Conservation (phyloP, 2,888 invertebrate genomes). For the Adelphocoris suturalis region DNA sequence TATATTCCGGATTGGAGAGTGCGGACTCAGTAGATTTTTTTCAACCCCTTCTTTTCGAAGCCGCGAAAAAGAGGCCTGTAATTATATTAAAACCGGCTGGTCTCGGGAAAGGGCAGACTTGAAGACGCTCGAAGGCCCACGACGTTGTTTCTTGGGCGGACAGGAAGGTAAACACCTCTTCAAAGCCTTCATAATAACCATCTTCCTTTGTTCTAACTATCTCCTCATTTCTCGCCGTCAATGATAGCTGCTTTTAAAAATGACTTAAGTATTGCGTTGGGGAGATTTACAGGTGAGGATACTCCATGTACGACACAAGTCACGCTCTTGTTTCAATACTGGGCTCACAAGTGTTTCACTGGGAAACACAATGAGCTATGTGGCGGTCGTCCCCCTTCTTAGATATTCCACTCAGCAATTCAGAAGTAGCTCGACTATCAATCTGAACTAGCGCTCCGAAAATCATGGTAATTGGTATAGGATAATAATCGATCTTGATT, state of each 20-base stretch:
- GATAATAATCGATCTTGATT: too few species aligned
- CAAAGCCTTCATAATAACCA: slow-evolving; percentile 52
- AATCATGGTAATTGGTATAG: not conserved
- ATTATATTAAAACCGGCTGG: slow-evolving; percentile 30
- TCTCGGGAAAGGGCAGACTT: slow-evolving; percentile 34
- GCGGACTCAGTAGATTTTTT: not conserved
- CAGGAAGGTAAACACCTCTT: slow-evolving; percentile 63
- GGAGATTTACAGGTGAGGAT: slow-evolving; percentile 46
- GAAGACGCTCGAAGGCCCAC: slow-evolving; percentile 41
- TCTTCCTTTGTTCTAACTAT: slow-evolving; percentile 52
- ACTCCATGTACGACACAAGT: slow-evolving; percentile 43
- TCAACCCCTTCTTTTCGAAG: not conserved
- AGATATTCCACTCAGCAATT: slow-evolving; percentile 2
- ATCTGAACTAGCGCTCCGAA: not conserved
- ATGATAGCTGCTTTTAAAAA: slow-evolving; percentile 40
- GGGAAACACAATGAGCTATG: slow-evolving; percentile 18
- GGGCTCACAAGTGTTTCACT: not conserved
- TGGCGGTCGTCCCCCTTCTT: slow-evolving; percentile 25
- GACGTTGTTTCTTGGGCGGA: slow-evolving; percentile 21
- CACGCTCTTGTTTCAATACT: slow-evolving; percentile 47
- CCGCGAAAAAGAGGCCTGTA: slow-evolving; percentile 33
- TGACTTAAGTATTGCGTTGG: slow-evolving; percentile 11
- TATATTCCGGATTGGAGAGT: not conserved
- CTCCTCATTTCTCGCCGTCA: slow-evolving; percentile 54
- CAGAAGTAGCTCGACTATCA: slow-evolving; percentile 10